Evolutionary conservation across 1,140 invertebrate genomes (phyloP).

Genomic region (Calosoma granatense): DNA sequence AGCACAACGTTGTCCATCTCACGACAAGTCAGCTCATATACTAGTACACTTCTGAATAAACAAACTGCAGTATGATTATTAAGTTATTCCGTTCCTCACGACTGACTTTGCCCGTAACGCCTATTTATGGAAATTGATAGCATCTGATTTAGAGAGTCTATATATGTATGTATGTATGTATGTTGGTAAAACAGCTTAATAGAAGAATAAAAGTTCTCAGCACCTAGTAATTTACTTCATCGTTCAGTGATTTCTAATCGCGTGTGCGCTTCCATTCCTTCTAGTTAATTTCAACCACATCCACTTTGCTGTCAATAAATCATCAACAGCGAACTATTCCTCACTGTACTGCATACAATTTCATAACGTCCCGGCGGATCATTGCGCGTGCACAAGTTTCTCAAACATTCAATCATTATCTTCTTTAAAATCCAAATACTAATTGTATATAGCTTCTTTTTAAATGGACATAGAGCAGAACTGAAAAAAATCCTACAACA

Average conservation of each 20-base stretch:
- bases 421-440: too few species aligned
- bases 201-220: neutral
- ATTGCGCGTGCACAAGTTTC: too few species aligned
- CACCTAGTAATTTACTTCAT: neutral
- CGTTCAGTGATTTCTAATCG: conserved; percentile 10
- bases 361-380: too few species aligned
- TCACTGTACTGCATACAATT: too few species aligned
- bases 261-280: conserved; percentile 14
- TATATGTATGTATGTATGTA: too few species aligned
- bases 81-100: conserved; percentile 1
- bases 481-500: too few species aligned
- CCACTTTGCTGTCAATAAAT: too few species aligned
- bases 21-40: neutral
- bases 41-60: neutral
- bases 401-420: too few species aligned
- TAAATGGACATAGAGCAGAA: too few species aligned
- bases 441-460: too few species aligned
- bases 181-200: neutral
- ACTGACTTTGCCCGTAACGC: neutral
- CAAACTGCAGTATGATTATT: neutral
- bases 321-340: too few species aligned
- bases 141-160: neutral
- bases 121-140: neutral
- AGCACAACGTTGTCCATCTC: too few species aligned
- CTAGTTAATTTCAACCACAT: neutral